These are phyloP conservation scores for Abscondita cerata DNA, from an alignment of 2,888 invertebrate genomes.

Conservation along the genomic window DNA sequence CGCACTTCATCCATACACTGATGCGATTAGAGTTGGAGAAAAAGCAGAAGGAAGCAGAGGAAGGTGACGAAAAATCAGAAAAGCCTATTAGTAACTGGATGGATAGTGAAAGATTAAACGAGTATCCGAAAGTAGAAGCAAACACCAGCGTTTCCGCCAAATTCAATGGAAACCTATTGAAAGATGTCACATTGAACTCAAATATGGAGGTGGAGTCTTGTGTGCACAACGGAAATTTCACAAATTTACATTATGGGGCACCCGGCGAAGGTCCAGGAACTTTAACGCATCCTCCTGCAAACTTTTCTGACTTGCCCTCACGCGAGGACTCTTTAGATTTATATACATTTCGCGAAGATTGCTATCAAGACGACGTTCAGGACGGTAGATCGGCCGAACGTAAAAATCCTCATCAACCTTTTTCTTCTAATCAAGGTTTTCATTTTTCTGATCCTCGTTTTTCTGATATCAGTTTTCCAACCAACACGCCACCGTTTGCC, in stretches of 20 bases:
- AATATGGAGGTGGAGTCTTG: slow-evolving; percentile 70
- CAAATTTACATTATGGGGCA: slow-evolving; percentile 72
- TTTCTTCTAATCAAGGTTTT: slow-evolving; percentile 51
- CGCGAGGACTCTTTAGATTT: slow-evolving; percentile 67
- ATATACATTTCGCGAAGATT: slow-evolving; percentile 67
- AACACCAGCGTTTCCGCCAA: slow-evolving; percentile 42
- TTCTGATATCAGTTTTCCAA: slow-evolving; percentile 51
- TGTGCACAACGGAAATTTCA: slow-evolving; percentile 70
- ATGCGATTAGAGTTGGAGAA: slow-evolving; percentile 92
- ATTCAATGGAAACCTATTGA: slow-evolving; percentile 58
- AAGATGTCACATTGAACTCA: slow-evolving; percentile 64
- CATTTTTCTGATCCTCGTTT: slow-evolving; percentile 55
- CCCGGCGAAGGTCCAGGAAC: slow-evolving; percentile 57
- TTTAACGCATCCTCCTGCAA: slow-evolving; percentile 46
- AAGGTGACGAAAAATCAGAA: slow-evolving; percentile 28
- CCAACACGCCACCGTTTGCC: slow-evolving; percentile 44
- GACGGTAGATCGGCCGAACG: slow-evolving; percentile 39
- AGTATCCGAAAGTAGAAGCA: slow-evolving; percentile 37
- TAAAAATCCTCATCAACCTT: slow-evolving; percentile 47
- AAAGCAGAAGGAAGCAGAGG: slow-evolving; percentile 71
- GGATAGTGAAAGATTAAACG: slow-evolving; percentile 58
- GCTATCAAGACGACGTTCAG: slow-evolving; percentile 65
- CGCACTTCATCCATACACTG: slow-evolving; percentile 96
- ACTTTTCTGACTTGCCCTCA: slow-evolving; percentile 57
- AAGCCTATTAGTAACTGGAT: slow-evolving; percentile 57